Evolutionary conservation across 2,797 vertebrate species (phyloP).

Genomic region (Chelon labrosus): DNA sequence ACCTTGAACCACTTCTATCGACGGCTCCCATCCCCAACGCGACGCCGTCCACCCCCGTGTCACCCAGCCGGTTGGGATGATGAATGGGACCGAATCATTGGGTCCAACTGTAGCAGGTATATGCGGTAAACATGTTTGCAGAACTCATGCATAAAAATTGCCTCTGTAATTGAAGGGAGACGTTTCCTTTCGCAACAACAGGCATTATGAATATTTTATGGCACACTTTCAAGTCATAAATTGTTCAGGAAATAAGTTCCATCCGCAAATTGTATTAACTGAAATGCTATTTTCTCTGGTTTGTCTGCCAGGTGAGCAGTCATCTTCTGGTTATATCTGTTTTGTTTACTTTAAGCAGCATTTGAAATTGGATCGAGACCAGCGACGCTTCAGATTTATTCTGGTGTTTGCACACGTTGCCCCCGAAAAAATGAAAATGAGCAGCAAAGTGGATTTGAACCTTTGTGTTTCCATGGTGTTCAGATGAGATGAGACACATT

Average conservation of each 20-base stretch:
- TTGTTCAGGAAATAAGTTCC: constrained; percentile 67
- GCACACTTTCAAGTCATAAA: constrained; percentile 71
- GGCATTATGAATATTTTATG: constrained; percentile 80
- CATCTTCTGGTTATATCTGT: constrained; percentile 50
- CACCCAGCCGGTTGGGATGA: constrained; percentile 63
- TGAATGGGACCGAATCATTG: constrained; percentile 67
- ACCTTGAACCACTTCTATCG: constrained; percentile 51
- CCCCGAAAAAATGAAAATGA: constrained; percentile 34
- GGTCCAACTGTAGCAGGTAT: constrained; percentile 58
- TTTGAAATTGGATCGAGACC: constrained; percentile 43
- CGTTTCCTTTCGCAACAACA: constrained; percentile 66
- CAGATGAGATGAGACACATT: constrained; percentile 30
- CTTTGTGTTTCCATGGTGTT: constrained; percentile 35
- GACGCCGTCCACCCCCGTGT: constrained; percentile 25
- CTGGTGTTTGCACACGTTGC: constrained; percentile 32
- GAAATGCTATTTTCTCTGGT: constrained; percentile 61
- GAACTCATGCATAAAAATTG: constrained; percentile 74
- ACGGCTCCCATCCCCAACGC: constrained; percentile 2
- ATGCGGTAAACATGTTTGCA: constrained; percentile 59
- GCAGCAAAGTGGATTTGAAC: constrained; percentile 40
- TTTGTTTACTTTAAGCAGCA: constrained; percentile 57
- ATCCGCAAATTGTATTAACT: constrained; percentile 65
- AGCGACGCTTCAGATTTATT: constrained; percentile 39
- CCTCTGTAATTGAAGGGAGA: constrained; percentile 70
- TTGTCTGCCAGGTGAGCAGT: constrained; percentile 63